These are phyloP conservation scores for Drosophila busckii DNA, from an alignment of 1,140 invertebrate genomes.

Conservation along the genomic window DNA sequence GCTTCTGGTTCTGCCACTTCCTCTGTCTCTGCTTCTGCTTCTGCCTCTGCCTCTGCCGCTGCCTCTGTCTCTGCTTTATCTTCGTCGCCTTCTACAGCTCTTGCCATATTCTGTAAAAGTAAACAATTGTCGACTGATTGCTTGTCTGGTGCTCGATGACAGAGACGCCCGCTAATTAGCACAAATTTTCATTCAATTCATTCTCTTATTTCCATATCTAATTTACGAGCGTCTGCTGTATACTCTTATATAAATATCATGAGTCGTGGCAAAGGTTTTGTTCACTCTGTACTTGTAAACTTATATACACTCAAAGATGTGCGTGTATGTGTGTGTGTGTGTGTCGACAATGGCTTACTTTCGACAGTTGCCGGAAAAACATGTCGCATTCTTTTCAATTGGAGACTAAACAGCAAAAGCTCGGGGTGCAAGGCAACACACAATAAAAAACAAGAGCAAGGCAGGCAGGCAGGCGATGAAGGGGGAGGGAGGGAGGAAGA, in stretches of 20 bases:
- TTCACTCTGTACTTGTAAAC: too few species aligned
- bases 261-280: too few species aligned
- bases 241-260: too few species aligned
- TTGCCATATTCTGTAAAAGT: conserved; percentile 78
- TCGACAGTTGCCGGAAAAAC: conserved; percentile 35
- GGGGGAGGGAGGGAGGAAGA: neutral
- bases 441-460: conserved; percentile 2
- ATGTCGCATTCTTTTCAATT: neutral
- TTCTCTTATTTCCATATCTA: too few species aligned
- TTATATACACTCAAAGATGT: neutral
- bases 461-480: neutral
- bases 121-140: conserved; percentile 79
- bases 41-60: conserved; percentile 14
- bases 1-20: conserved; percentile 1
- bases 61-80: conserved; percentile 32
- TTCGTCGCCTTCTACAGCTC: conserved; percentile 54
- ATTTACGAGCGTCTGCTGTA: too few species aligned
- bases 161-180: too few species aligned
- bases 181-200: too few species aligned
- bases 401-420: conserved; percentile 40
- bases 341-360: conserved; percentile 77
- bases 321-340: conserved; percentile 1
- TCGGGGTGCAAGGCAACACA: conserved; percentile 25
- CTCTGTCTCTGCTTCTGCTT: neutral
- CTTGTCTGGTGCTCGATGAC: too few species aligned